Evolutionary conservation across 37 sponge, comb jelly and placozoan species (phyloP).

Genomic region (Agelas oroides): DNA sequence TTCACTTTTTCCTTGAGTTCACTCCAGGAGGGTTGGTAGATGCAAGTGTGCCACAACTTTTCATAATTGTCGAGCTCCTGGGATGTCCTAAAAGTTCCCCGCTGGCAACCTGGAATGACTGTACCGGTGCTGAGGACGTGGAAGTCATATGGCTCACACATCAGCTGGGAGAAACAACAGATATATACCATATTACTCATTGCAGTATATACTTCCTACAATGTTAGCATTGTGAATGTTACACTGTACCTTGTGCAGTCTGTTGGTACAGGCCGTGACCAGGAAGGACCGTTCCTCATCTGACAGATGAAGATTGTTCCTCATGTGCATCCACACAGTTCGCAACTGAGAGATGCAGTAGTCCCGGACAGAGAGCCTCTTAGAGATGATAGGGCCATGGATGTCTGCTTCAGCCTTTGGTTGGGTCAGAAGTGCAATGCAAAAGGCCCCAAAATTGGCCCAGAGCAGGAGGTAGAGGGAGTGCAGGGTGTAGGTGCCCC

Average conservation of each 20-base stretch:
- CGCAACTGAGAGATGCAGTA: constrained; percentile 89
- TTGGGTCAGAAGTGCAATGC: constrained; percentile 78
- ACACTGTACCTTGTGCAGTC: constrained; percentile 65
- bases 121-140: not conserved
- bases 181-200: too few relatives aligned
- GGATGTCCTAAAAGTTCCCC: constrained; percentile 30
- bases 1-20: constrained; percentile 51
- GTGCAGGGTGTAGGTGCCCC: constrained; percentile 83
- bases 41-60: constrained; percentile 60
- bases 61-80: constrained; percentile 73
- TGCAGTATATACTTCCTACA: too few relatives aligned
- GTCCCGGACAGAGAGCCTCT: constrained; percentile 81
- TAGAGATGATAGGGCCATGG: constrained; percentile 80
- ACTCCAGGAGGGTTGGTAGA: constrained; percentile 63
- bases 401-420: constrained; percentile 56
- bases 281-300: constrained; percentile 88
- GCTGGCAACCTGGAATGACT: not conserved
- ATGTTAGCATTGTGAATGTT: too few relatives aligned
- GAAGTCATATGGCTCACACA: not conserved
- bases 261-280: constrained; percentile 43
- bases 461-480: constrained; percentile 85
- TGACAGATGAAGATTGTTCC: constrained; percentile 65
- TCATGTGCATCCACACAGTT: constrained; percentile 84
- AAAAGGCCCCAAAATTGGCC: constrained; percentile 85
- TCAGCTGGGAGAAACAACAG: too few relatives aligned